Evolutionary conservation across 2,888 invertebrate genomes (phyloP).

Genomic region (Pardosa pseudoannulata): DNA sequence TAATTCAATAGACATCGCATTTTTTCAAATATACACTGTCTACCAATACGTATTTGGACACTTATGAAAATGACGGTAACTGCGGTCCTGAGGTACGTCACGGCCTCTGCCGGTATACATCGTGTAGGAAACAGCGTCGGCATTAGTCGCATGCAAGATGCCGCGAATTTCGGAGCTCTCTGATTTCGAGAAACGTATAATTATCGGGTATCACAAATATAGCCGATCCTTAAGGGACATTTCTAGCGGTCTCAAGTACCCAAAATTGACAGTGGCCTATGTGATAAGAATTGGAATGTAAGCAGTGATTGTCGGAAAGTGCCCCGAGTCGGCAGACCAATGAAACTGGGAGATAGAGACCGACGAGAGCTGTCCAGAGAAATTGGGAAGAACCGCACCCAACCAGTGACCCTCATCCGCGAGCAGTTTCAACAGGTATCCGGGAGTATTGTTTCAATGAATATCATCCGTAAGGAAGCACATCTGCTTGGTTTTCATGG

Average conservation of each 20-base stretch:
- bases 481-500: too few species aligned
- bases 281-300: not conserved
- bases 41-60: not conserved
- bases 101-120: not conserved
- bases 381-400: not conserved
- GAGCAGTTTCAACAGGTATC: not conserved
- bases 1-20: too few species aligned
- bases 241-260: constrained; percentile 5
- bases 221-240: not conserved
- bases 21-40: too few species aligned
- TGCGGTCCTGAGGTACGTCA: constrained; percentile 5
- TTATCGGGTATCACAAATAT: not conserved
- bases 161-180: not conserved
- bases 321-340: not conserved
- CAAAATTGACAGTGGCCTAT: constrained; percentile 6
- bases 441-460: too few species aligned
- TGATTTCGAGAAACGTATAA: not conserved
- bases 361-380: not conserved
- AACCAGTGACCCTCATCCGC: not conserved
- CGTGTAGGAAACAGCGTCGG: not conserved
- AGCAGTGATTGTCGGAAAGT: not conserved
- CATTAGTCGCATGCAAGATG: constrained; percentile 6
- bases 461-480: too few species aligned
- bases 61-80: not conserved
- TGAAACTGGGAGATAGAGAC: not conserved